Evolutionary conservation across 2,888 invertebrate species (phyloP).

Genomic region (Aphelenchoides bicaudatus): DNA sequence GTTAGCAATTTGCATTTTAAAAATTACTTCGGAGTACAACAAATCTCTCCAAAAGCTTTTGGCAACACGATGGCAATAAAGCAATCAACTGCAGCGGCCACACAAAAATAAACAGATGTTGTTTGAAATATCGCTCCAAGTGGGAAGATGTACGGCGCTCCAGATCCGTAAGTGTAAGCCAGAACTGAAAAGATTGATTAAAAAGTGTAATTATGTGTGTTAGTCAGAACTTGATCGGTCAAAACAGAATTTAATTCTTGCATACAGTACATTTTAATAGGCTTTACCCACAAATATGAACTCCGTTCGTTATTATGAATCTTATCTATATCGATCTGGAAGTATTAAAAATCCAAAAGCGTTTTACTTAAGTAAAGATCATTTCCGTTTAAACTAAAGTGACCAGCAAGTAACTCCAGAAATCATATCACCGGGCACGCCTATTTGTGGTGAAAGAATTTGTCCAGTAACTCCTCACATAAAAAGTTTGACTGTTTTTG

Average conservation of each 20-base stretch:
- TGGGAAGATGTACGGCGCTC: constrained; percentile 56
- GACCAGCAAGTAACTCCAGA: background rate
- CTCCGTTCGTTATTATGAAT: constrained; percentile 14
- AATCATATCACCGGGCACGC: too few species aligned
- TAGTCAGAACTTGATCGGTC: background rate
- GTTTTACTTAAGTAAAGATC: background rate
- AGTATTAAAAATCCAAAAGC: background rate
- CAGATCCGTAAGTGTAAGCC: constrained; percentile 50
- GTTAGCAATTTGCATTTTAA: background rate
- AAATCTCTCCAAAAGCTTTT: constrained; percentile 37
- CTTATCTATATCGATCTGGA: background rate
- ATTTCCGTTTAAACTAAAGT: too few species aligned
- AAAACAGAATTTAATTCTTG: too few species aligned
- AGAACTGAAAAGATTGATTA: constrained; percentile 37
- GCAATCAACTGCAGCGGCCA: constrained; percentile 58
- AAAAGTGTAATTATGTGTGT: background rate
- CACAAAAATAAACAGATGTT: constrained; percentile 58
- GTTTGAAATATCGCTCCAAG: constrained; percentile 58
- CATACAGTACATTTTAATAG: background rate
- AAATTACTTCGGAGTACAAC: constrained; percentile 53
- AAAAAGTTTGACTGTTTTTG: too few species aligned
- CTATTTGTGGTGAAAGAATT: too few species aligned
- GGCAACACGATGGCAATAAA: constrained; percentile 40
- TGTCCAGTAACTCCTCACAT: too few species aligned
- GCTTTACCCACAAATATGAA: too few species aligned